These are phyloP conservation scores for Vidua chalybeata DNA, from an alignment of 2,113 vertebrate genomes.

Conservation along the genomic window DNA sequence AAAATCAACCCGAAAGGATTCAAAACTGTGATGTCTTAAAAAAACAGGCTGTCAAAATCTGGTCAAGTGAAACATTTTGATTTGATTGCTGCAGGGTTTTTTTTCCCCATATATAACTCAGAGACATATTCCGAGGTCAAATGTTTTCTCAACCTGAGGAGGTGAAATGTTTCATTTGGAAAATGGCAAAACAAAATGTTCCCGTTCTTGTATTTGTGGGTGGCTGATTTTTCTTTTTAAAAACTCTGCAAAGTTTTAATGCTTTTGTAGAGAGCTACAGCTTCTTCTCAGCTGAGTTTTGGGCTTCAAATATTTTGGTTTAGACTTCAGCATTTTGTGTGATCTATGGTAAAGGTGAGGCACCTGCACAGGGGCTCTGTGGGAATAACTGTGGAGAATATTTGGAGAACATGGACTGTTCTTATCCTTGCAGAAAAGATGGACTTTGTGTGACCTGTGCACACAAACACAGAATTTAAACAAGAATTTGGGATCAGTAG, in stretches of 20 bases:
- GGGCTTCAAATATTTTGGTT: background rate
- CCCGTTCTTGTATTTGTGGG: background rate
- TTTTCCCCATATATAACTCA: background rate
- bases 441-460: background rate
- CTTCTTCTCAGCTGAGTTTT: background rate
- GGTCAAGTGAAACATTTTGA: conserved; percentile 7
- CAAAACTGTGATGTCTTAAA: background rate
- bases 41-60: background rate
- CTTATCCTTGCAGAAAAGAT: background rate
- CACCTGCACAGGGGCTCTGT: background rate
- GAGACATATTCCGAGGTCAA: background rate
- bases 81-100: background rate
- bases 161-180: background rate
- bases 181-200: background rate
- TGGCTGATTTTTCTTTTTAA: background rate
- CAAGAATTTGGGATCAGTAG: background rate
- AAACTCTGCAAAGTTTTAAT: background rate
- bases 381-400: background rate
- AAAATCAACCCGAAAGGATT: background rate
- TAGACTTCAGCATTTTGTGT: background rate
- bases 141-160: background rate
- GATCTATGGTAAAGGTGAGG: background rate
- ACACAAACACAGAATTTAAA: background rate
- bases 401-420: background rate
- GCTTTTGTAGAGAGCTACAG: background rate